These are phyloP conservation scores for Perccottus glenii DNA, from an alignment of 2,113 vertebrate species.

Conservation along the genomic window DNA sequence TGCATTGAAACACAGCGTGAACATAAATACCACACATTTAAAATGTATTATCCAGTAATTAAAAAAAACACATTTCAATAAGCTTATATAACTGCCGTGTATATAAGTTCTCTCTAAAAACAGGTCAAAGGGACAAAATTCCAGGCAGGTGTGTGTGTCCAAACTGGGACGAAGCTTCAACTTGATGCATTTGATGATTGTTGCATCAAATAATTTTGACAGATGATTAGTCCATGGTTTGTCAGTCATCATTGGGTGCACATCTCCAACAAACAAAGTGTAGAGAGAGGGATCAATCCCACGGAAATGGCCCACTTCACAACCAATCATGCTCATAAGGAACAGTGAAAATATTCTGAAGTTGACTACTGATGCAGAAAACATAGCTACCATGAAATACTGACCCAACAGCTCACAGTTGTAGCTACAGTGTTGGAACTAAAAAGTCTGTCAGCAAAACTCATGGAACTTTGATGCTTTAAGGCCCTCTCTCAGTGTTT, in stretches of 20 bases:
- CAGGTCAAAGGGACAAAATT: too few relatives aligned
- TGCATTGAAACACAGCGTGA: too few relatives aligned
- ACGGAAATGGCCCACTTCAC: constrained; percentile 56
- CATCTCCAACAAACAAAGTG: constrained; percentile 56
- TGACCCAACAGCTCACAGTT: constrained; percentile 70
- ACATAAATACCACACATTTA: too few relatives aligned
- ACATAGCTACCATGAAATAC: constrained; percentile 71
- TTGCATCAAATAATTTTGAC: too few relatives aligned
- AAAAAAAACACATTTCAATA: too few relatives aligned
- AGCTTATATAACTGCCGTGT: too few relatives aligned
- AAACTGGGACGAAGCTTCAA: too few relatives aligned
- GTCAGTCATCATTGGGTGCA: constrained; percentile 63
- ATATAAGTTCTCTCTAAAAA: too few relatives aligned
- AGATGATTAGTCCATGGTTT: constrained; percentile 36
- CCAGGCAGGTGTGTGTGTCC: too few relatives aligned
- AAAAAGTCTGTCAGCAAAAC: constrained; percentile 70
- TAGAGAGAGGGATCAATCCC: constrained; percentile 53
- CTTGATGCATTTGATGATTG: too few relatives aligned
- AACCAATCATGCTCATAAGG: constrained; percentile 71
- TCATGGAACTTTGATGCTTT: constrained; percentile 61
- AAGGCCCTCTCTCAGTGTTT: constrained; percentile 53
- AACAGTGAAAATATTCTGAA: constrained; percentile 71
- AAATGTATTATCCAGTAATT: too few relatives aligned
- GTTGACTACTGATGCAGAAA: constrained; percentile 66
- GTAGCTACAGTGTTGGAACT: constrained; percentile 55